Evolutionary conservation across 2,797 vertebrate species (phyloP), one percentile per base, ranked within the genome.

Genomic region (Phylloscopus collybita): DNA sequence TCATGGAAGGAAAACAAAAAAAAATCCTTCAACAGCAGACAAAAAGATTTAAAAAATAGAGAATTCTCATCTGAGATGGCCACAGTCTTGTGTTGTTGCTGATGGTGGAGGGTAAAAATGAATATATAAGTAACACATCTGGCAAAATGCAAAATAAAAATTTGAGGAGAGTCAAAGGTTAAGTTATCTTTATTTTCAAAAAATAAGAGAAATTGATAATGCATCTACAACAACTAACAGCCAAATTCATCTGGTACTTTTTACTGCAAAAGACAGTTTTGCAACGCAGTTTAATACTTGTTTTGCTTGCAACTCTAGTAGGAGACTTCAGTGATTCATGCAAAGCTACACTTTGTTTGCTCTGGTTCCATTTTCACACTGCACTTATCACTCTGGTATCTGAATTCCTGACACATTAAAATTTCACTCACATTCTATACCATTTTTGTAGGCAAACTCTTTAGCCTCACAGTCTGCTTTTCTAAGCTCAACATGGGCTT

Each of bases 1-100:
- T 95, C 88, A 90, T 80, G 60, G 74, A 90, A 60, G 27, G 16
- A 91, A 93, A 91, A 84, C 8, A 79, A 82, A 66, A 82, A 80
- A 59, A 85, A 92, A 85, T 15, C 44, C 17, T 86, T 83, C 59
- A 26, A 22, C 18, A 54, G 51, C 14, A 90, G 53, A 67, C 80
- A 74, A 80, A 80, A 45, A 67, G 1, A n/a, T 25, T 36, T 2
- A 38, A 49, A 53, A 72, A 56, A 66, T 7, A 13, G 16, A 2
- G 30, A 53, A 42, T 13, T 62, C 51, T 75, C 25, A 54, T 38
- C 32, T 56, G 53, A 65, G 67, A 75, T 71, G 14, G n/a, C 80
- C 87, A 91, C 14, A 16, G 27, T 15, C 1, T 0, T 82, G 9
- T 36, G n/a, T 29, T 93, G 80, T 19, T 82, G 13, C 9, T 89